A percentile compares a stretch with the other conserved stretches of the same genome.
Evolutionary conservation across 2,797 vertebrate species (phyloP).

Genomic region (Aldrovandia affinis): DNA sequence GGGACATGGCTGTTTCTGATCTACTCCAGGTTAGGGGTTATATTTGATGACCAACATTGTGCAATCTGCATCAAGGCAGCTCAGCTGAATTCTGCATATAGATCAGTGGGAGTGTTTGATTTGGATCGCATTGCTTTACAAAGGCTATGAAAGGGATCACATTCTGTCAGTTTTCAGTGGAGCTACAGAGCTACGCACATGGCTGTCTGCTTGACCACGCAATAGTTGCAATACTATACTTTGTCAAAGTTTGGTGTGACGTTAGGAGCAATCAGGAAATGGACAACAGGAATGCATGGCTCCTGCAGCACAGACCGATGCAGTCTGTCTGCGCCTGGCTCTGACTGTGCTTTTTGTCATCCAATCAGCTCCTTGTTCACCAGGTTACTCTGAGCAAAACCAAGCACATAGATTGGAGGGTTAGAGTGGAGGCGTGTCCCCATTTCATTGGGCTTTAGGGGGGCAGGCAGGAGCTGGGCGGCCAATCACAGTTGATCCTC

Average conservation of each 20-base stretch:
- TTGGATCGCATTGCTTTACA: neutral
- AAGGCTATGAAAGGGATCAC: neutral
- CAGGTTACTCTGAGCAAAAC: neutral
- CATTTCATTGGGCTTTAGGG: slow-evolving; percentile 45
- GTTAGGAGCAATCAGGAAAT: neutral
- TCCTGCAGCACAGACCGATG: neutral
- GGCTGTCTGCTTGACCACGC: neutral
- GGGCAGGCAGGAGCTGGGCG: slow-evolving; percentile 38
- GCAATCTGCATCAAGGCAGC: neutral
- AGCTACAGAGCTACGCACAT: neutral
- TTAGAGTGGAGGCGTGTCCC: slow-evolving; percentile 26
- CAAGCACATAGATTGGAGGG: neutral
- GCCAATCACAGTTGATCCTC: slow-evolving; percentile 52
- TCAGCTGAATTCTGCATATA: neutral
- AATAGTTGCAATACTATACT: neutral
- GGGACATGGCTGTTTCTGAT: neutral
- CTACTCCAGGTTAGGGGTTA: neutral
- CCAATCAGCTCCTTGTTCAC: neutral
- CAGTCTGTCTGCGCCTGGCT: neutral
- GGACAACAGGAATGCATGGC: neutral
- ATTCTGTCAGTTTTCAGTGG: neutral
- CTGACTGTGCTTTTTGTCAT: neutral
- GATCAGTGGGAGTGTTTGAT: neutral
- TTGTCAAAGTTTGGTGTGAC: neutral
- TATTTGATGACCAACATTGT: neutral